Base-by-base conservation (phyloP, 2,797 vertebrate species). In the Octomys mimax region DNA sequence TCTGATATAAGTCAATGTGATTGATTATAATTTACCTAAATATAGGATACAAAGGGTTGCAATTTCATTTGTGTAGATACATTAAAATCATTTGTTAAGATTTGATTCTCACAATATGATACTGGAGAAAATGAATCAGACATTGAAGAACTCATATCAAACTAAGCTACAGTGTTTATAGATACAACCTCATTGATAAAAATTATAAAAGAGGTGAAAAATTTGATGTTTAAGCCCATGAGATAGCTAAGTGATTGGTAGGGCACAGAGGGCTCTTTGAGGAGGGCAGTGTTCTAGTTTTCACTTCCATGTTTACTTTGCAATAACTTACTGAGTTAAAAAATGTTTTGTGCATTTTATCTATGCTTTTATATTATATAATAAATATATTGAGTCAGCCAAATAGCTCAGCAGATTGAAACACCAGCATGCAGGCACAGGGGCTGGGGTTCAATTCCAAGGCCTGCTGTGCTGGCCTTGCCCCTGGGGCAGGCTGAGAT, bases 41-140 rank as follows among this genome's bases (percentile, higher is more conserved):
- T 26, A 57, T 28, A 81, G 4, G 6, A 52, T n/a, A 61, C 80
- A 79, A 73, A 59, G 6, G 16, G 49, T 68, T 33, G 39, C 49
- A 46, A 80, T 85, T 84, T 85, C 33, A 70, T 81, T 93, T 70
- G 31, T 26, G 54, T 18, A 57, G 10, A 39, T 77, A 4, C 12
- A 78, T 11, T 86, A 85, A 92, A 82, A 46, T 61, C 11, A 82
- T 14, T 21, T 89, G 24, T 62, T 80, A 85, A 91, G 73, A 86
- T 57, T 78, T 39, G 70, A 71, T 52, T 91, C 22, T 82, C n/a
- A 73, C 52, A 87, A 18, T 4, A 33, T 46, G 68, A 71, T 28
- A 91, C 54, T 83, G 11, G 28, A 5, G 11, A 73, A 91, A 96
- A 93, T 70, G 84, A 66, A 52, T 2, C 6, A 91, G 36, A 57